Base-by-base conservation (phyloP, 1,140 invertebrate species). In the Goniozus legneri region DNA sequence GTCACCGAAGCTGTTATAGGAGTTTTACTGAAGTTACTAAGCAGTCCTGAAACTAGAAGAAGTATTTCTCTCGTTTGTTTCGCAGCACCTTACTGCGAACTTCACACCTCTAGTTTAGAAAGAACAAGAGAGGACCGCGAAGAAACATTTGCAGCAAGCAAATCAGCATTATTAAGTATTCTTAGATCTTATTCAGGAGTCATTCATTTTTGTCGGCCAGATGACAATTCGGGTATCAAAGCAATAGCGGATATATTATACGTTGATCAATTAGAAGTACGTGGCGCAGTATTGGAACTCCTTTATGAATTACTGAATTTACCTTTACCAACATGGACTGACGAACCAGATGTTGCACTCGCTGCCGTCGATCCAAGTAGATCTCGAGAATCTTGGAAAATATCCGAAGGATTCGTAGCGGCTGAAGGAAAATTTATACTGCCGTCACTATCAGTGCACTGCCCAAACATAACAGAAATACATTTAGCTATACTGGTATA, bases 341-440 rank as follows among this genome's bases (percentile, higher is more conserved):
- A 94, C 60, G 91, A 96, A 67, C 88, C 95, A 52, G 83, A 84
- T 18, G 85, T 89, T 20, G 93, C 94, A 2, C 68, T 97, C 38
- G 82, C 86, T 49, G 90, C 91, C 30, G 84, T 93, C 30, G 89
- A 95, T 80, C 89, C 90, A 1, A 87, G 88, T 22, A 66, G 77
- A 24, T 75, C 78, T 3, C 81, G 88, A 64, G 87, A 93, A 36
- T 79, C 83, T 0, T 97, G 93, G 92, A 82, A 88, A 52, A 73
- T 98, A 1, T 86, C 84, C 50, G 92, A 96, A 69, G 94, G 92
- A 10, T 98, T 97, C 72, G 86, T 97, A 0, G 90, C 89, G 3
- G 85, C 87, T 24, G 95, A 97, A 76, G 93, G 90, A 10, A 82
- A 82, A 44, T 82, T 80, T 14, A 83, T 95, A 49, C 72, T 96